Conservation (phyloP, 92 coral and sea anemone genomes). For the Umimayanthus chanpuru region DNA sequence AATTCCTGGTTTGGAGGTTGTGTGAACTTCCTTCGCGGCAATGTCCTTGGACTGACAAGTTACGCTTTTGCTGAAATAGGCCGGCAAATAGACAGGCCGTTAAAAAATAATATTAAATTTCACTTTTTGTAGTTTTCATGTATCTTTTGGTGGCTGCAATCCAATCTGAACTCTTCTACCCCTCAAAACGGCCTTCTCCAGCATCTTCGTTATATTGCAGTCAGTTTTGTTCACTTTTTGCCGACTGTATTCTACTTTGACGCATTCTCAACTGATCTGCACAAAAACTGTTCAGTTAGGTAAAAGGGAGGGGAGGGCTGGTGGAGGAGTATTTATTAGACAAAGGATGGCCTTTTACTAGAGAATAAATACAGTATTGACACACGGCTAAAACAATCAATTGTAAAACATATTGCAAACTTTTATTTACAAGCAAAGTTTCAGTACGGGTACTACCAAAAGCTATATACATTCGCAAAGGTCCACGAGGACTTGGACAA, state of each 20-base stretch:
- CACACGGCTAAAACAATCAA: neutral
- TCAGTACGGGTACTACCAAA: neutral
- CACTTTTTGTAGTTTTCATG: no score
- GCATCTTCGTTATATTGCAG: neutral
- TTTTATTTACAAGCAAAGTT: constrained; percentile 36
- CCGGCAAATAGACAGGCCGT: no score
- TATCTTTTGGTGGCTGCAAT: no score
- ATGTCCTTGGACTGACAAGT: no score
- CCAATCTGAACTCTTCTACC: no score
- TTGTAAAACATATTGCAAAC: neutral
- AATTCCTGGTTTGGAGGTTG: no score
- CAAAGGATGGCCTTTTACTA: neutral
- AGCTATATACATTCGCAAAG: constrained; percentile 18
- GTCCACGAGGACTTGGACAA: neutral
- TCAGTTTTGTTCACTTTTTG: neutral
- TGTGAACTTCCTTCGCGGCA: no score
- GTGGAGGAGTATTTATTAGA: neutral
- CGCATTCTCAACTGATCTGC: neutral
- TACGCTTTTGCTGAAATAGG: no score
- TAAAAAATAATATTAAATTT: no score
- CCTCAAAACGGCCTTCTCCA: no score
- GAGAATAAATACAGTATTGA: no score
- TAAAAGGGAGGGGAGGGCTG: neutral
- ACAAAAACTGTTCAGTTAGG: neutral
- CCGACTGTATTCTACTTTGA: no score